A percentile compares a stretch with the other conserved stretches of the same genome.
Conservation (phyloP, 2,888 invertebrate genomes). For the Selenia dentaria region DNA sequence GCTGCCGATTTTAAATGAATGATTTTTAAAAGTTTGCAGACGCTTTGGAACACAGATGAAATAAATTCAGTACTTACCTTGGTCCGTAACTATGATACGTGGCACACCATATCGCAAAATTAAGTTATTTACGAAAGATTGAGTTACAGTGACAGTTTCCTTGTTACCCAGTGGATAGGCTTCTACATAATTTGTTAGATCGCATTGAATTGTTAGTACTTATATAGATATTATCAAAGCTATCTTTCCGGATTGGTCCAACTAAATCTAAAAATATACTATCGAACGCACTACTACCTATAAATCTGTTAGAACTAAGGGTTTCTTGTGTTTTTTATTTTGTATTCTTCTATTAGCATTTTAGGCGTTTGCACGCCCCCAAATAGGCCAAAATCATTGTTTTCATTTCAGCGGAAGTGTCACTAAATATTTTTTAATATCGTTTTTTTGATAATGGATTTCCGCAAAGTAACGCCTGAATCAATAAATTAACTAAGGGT, state of each 20-base stretch:
- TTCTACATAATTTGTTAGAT: conserved; percentile 4
- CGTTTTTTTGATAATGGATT: no score
- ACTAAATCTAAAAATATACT: neutral
- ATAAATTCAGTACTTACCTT: conserved; percentile 1
- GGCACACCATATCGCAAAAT: neutral
- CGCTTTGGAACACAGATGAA: neutral
- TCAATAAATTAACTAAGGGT: no score
- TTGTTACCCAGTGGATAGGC: neutral
- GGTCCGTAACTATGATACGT: neutral
- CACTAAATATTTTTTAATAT: no score
- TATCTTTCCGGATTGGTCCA: neutral
- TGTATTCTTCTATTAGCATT: no score
- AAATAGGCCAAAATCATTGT: no score
- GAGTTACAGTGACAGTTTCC: neutral
- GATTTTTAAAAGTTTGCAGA: neutral
- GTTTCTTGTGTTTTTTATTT: no score
- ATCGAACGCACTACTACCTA: neutral
- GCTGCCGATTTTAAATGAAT: neutral
- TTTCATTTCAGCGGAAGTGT: no score
- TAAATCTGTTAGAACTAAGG: neutral
- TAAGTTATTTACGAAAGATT: neutral
- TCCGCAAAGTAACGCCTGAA: no score
- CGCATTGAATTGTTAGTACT: conserved; percentile 2
- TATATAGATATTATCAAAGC: neutral
- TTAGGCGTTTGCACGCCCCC: no score